phyloP scores from a whole-genome alignment of 2,797 vertebrate species.

The Cirrhinus mrigala region DNA sequence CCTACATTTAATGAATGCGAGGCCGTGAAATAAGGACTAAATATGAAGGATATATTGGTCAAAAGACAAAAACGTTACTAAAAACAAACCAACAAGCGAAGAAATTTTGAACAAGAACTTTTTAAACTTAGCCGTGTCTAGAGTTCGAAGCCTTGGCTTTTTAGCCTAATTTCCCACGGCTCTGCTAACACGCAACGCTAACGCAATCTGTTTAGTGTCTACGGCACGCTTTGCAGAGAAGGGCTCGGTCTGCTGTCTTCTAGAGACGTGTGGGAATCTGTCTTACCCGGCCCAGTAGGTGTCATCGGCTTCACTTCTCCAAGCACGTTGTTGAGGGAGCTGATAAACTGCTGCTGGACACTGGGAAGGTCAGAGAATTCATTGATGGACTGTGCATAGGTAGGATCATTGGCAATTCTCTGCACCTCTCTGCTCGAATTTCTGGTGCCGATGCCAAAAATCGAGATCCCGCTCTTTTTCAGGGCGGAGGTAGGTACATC shows the following conservation, averaged over 20 bases:
- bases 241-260: not conserved
- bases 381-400: conserved; percentile 44
- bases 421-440: conserved; percentile 70
- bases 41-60: not conserved
- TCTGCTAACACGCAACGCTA: too few relatives aligned
- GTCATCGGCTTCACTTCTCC: conserved; percentile 14
- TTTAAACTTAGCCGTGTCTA: not conserved
- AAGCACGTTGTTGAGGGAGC: conserved; percentile 54
- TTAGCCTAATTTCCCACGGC: too few relatives aligned
- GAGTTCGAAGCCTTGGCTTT: conserved; percentile 31
- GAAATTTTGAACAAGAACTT: not conserved
- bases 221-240: not conserved
- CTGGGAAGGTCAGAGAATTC: conserved; percentile 77
- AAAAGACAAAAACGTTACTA: not conserved
- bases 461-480: conserved; percentile 55
- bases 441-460: conserved; percentile 55
- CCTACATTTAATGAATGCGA: not conserved
- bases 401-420: conserved; percentile 60
- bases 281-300: conserved; percentile 66
- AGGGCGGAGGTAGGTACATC: conserved; percentile 39
- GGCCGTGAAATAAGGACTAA: not conserved
- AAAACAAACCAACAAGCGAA: not conserved
- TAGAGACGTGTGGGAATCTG: not conserved
- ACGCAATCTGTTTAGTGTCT: not conserved
- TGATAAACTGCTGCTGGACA: conserved; percentile 76